These are phyloP conservation scores for Atethmia centrago DNA, from an alignment of 2,888 invertebrate species.

Conservation along the genomic window DNA sequence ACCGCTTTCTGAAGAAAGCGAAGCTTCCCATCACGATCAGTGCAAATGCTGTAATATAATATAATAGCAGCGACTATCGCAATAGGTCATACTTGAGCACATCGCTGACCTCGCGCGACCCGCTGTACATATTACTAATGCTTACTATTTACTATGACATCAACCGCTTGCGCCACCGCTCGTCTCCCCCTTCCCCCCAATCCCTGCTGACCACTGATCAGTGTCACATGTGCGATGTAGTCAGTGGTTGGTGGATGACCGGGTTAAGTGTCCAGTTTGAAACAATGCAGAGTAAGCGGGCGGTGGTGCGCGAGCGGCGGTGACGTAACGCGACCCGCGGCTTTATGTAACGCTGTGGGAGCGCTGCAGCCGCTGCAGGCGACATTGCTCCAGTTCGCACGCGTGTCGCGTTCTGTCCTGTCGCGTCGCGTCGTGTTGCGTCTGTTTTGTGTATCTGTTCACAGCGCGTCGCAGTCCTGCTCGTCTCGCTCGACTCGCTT, in stretches of 20 bases:
- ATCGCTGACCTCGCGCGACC: constrained; percentile 42
- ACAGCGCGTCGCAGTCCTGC: constrained; percentile 52
- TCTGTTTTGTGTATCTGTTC: constrained; percentile 39
- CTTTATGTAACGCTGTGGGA: constrained; percentile 44
- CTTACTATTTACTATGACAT: constrained; percentile 34
- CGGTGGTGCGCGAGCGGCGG: constrained; percentile 16
- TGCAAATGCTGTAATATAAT: background rate
- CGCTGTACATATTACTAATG: constrained; percentile 36
- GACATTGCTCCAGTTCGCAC: constrained; percentile 48
- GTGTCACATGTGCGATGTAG: constrained; percentile 2
- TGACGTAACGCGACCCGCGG: constrained; percentile 46
- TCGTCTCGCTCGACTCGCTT: constrained; percentile 53
- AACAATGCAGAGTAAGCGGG: constrained; percentile 15
- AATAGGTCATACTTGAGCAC: constrained; percentile 32
- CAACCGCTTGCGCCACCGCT: constrained; percentile 1
- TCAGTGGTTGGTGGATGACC: constrained; percentile 28
- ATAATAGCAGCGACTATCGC: constrained; percentile 24
- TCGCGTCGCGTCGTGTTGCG: constrained; percentile 11
- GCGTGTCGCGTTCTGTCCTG: background rate
- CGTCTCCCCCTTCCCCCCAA: no score
- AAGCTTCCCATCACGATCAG: background rate
- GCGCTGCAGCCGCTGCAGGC: constrained; percentile 13
- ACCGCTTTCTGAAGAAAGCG: constrained; percentile 7
- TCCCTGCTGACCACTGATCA: background rate
- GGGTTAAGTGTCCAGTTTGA: constrained; percentile 25